Base-by-base conservation (phyloP, 2,888 invertebrate species). In the Dascillus cervinus region DNA sequence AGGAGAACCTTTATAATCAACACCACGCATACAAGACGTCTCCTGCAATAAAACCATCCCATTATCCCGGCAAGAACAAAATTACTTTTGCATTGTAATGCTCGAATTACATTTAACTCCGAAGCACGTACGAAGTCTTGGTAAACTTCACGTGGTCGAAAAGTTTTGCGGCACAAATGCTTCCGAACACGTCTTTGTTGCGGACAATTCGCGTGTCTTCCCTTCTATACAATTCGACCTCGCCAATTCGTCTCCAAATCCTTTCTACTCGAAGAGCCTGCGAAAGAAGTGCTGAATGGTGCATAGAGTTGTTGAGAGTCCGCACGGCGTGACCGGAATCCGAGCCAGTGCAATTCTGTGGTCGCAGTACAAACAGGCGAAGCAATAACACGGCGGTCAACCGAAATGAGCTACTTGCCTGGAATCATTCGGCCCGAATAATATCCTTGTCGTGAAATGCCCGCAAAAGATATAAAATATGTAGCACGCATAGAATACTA, bases 391-490 rank as follows among this genome's bases (percentile, higher is more conserved):
- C 50, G 49, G 56, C 55, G 60, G 60, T 60, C 60, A 59, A 50
- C 57, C 58, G 50, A 58, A 61, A 61, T 58, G 60, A 60, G 59
- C 52, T 49, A 50, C 48, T 56, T 52, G 52, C 51, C 41, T 45
- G 44, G 52, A 58, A 58, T 60, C 57, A 55, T 56, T 56, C 54
- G 49, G 44, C 42, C 49, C 54, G 56, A 55, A 59, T 58, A 59
- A 59, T 57, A 56, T 52, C 56, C 51, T 49, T 56, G 57, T 56
- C 56, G 54, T 49, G 52, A 52, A 58, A 56, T 53, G 48, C 54
- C 56, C 53, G 52, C 58, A 58, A 57, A 59, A 60, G 60, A 60
- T 59, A 61, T 61, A 60, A 61, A 61, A 60, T 61, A 60, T 60
- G 56, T 56, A 51, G 46, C 58, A 42, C 44, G 52, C 28, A 37